These are phyloP conservation scores for Apodemia mormo DNA, from an alignment of 2,888 invertebrate genomes.

Conservation along the genomic window DNA sequence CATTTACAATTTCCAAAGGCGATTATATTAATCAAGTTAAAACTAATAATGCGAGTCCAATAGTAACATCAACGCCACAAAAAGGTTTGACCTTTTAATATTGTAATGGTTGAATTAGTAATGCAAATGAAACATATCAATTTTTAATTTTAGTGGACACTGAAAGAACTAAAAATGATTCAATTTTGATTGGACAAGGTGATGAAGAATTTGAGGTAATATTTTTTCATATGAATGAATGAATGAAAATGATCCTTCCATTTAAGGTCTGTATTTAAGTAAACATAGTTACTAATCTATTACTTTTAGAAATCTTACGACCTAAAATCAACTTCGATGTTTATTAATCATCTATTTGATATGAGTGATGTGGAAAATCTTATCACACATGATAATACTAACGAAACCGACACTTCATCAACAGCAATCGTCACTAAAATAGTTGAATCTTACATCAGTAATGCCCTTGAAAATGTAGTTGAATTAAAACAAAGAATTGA, in stretches of 20 bases:
- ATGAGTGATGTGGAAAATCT: conserved; percentile 64
- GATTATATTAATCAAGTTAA: conserved; percentile 48
- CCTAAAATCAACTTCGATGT: conserved; percentile 58
- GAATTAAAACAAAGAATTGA: conserved; percentile 39
- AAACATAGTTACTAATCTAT: not conserved
- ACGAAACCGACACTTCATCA: conserved; percentile 44
- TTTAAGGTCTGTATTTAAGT: no score
- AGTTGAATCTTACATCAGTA: conserved; percentile 53
- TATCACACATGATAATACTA: conserved; percentile 36
- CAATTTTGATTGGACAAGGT: conserved; percentile 65
- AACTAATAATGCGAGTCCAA: conserved; percentile 45
- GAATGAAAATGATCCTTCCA: no score
- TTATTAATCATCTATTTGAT: conserved; percentile 66
- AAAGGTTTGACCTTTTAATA: conserved; percentile 39
- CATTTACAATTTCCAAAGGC: conserved; percentile 46
- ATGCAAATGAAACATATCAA: not conserved
- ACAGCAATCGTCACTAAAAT: conserved; percentile 52
- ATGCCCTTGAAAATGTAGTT: conserved; percentile 44
- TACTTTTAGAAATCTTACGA: not conserved
- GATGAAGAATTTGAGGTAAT: conserved; percentile 50
- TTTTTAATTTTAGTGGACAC: not conserved
- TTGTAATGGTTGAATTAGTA: not conserved
- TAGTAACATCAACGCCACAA: conserved; percentile 67
- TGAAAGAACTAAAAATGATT: conserved; percentile 40
- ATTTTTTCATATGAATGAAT: no score